Evolutionary conservation across 1,140 invertebrate genomes (phyloP).

Genomic region (Pogonus chalceus): DNA sequence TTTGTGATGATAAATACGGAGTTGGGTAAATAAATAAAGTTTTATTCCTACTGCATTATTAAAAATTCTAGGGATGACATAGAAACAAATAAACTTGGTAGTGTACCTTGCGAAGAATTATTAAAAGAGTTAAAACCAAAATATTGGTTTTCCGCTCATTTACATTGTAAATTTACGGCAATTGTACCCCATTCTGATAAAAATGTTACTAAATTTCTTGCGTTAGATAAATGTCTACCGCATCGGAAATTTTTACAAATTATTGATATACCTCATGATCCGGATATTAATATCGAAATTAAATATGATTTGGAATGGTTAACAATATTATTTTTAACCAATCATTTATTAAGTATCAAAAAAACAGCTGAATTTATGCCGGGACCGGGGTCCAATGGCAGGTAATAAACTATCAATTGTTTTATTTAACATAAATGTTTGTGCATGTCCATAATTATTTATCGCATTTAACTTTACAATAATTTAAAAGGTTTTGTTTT

Average conservation of each 20-base stretch:
- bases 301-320: slow-evolving; percentile 93
- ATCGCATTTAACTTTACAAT: slow-evolving; percentile 11
- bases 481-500: slow-evolving; percentile 13
- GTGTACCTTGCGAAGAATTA: slow-evolving; percentile 70
- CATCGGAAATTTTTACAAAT: slow-evolving; percentile 78
- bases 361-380: slow-evolving; percentile 66
- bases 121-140: slow-evolving; percentile 67
- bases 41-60: too few relatives aligned
- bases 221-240: slow-evolving; percentile 92
- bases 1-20: too few relatives aligned
- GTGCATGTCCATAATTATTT: too few relatives aligned
- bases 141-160: slow-evolving; percentile 96
- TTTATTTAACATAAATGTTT: too few relatives aligned
- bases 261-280: slow-evolving; percentile 45
- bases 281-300: slow-evolving; percentile 47
- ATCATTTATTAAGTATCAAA: slow-evolving; percentile 75
- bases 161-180: slow-evolving; percentile 93
- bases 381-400: slow-evolving; percentile 54
- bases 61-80: slow-evolving; percentile 65
- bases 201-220: slow-evolving; percentile 78
- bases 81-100: slow-evolving; percentile 69
- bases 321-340: slow-evolving; percentile 73
- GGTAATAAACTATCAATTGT: too few relatives aligned
- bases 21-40: too few relatives aligned
- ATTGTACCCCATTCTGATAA: slow-evolving; percentile 57